Base-by-base conservation (phyloP, 2,113 vertebrate species). In the Platysteira castanea region DNA sequence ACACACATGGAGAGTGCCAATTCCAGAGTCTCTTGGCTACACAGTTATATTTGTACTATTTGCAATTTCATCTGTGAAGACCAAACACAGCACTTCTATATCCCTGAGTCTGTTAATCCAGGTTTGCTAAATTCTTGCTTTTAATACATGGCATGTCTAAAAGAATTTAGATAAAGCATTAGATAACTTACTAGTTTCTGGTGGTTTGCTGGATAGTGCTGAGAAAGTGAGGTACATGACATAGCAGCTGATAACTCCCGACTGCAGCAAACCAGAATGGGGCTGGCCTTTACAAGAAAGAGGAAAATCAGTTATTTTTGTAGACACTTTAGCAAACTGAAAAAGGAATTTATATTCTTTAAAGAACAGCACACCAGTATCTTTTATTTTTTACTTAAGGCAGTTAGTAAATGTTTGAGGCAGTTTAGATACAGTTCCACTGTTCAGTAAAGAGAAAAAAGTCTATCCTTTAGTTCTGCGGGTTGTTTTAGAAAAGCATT, bases 141-240 rank as follows among this genome's bases (percentile, higher is more conserved):
- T 86, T 71, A 77, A 67, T 41, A 80, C 4, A 22, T 4, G 4
- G 19, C 7, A 54, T 11, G 1, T 33, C 14, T 60, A 14, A 69
- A 65, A 79, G 15, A 76, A 44, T 31, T 15, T 20, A 46, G 8
- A 22, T 52, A 70, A 81, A 68, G 35, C n/a, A 37, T 46, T 68
- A 76, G 8, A 9, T 41, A 59, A 93, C 98, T 97, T 97, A 99
- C 99, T 96, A 88, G 98, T 96, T 96, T 99, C 99, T 94, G 96
- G 97, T 39, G 99, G 99, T 93, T 99, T 99, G 98, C 99, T 99
- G 95, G 99, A 98, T 79, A 99, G 98, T 8, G 99, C 98, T 13
- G 99, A 99, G 96, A 99, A 99, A 30, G 99, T 99, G 94, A 99
- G 99, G 93, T 99, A 99, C 93, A 99, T 99, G 90, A 99, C 99